Conservation (phyloP, 2,888 invertebrate genomes). For the Hermaeophaga mercurialis region DNA sequence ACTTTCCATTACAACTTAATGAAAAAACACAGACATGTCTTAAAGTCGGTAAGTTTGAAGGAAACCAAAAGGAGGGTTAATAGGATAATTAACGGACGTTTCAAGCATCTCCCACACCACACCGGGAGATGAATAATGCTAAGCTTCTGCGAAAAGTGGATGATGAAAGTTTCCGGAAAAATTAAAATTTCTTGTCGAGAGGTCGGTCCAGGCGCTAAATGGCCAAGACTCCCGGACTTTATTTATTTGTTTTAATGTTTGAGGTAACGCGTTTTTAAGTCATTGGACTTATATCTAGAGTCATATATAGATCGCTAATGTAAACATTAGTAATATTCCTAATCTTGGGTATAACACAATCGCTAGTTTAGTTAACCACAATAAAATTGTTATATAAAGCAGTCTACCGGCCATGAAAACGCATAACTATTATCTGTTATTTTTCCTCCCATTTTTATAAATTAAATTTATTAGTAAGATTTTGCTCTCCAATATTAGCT, state of each 20-base stretch:
- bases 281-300: too few relatives aligned
- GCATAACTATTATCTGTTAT: too few relatives aligned
- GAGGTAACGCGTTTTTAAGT: too few relatives aligned
- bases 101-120: conserved; percentile 21
- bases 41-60: conserved; percentile 20
- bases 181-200: conserved; percentile 47
- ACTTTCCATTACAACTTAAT: conserved; percentile 22
- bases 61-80: conserved; percentile 31
- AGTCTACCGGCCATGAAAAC: too few relatives aligned
- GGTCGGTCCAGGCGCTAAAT: conserved; percentile 29
- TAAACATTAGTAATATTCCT: too few relatives aligned
- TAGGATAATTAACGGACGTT: conserved; percentile 33
- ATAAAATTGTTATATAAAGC: too few relatives aligned
- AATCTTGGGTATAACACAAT: too few relatives aligned
- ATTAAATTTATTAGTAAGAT: too few relatives aligned
- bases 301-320: too few relatives aligned
- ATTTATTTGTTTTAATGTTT: not conserved
- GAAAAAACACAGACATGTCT: conserved; percentile 26
- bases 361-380: too few relatives aligned
- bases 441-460: too few relatives aligned
- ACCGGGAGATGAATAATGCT: conserved; percentile 32
- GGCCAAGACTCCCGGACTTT: not conserved
- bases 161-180: conserved; percentile 48
- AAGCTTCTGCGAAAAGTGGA: conserved; percentile 36
- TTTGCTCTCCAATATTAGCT: too few relatives aligned